Base-by-base conservation (phyloP, 2,113 vertebrate genomes). In the Harpagus bidentatus region DNA sequence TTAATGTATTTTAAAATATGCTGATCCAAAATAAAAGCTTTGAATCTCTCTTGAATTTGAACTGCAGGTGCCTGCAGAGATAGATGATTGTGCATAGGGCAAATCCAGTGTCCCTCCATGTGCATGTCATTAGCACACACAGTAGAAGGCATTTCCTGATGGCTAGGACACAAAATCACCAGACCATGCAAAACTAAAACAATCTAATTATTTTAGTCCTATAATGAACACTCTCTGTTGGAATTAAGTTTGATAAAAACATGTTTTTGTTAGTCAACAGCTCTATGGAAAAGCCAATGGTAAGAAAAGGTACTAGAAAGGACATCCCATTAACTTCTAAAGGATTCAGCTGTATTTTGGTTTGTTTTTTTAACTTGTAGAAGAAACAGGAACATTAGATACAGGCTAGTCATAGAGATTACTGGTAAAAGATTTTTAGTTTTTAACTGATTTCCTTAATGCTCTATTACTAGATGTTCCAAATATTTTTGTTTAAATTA, bases 1-100 rank as follows among this genome's bases (percentile, higher is more conserved):
- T 47, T 90, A 89, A 90, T 55, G 22, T 69, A 83, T 94, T 97
- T 88, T 74, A 76, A 95, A 96, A 81, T 80, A 82, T 15, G 9
- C 19, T 23, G 16, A 45, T 83, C 62, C 48, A 85, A 95, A 92
- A 91, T 31, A 87, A 95, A 95, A 88, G 20, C 48, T 82, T 90
- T 94, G 36, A 89, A 66, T 73, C 5, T 65, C 38, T 36, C 53
- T 20, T 67, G 15, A 52, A 76, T 86, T 89, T 82, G 34, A 97
- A 47, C 58, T 82, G 45, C 61, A 93, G 36, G 34, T 93, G 83
- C 61, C 61, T 92, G 47, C 38, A 71, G 23, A 50, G 31, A 82
- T 5, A 72, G 34, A 26, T 59, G 45, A 88, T 80, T 7, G 7
- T 4, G 22, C 13, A 45, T 16, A 90, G 70, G 53, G 61, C 53